Evolutionary conservation across 2,797 vertebrate species (phyloP).

Genomic region (Gymnothorax javanicus): DNA sequence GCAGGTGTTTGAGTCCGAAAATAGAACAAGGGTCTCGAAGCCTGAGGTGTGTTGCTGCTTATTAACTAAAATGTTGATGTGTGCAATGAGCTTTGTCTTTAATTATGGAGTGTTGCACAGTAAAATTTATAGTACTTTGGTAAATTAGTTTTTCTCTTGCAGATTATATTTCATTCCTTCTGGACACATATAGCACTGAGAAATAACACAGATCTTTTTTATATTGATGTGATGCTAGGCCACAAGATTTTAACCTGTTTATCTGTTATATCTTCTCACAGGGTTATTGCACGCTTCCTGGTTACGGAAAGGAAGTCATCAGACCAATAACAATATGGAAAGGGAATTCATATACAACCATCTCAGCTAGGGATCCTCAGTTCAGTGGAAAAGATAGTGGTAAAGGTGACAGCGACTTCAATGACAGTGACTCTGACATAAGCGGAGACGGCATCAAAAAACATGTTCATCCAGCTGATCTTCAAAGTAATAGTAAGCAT

Average conservation of each 20-base stretch:
- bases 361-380: conserved; percentile 86
- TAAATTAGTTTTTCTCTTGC: not conserved
- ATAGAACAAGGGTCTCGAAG: conserved; percentile 75
- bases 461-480: conserved; percentile 73
- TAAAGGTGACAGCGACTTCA: conserved; percentile 97
- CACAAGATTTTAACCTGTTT: conserved; percentile 40
- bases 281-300: conserved; percentile 82
- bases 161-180: not conserved
- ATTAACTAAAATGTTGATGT: not conserved
- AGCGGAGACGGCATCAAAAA: conserved; percentile 91
- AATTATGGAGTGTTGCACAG: not conserved
- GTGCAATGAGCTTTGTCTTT: not conserved
- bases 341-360: conserved; percentile 90
- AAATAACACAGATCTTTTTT: not conserved
- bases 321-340: conserved; percentile 92
- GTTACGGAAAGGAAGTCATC: conserved; percentile 82
- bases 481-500: conserved; percentile 81
- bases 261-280: conserved; percentile 54
- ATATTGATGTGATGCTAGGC: not conserved
- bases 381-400: conserved; percentile 97
- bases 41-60: conserved; percentile 79
- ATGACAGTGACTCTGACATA: conserved; percentile 94
- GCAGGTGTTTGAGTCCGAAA: conserved; percentile 85
- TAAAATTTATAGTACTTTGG: not conserved
- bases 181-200: not conserved